Evolutionary conservation across 2,797 vertebrate species (phyloP), one percentile per base, ranked within the genome.

Genomic region (Antrozous pallidus): DNA sequence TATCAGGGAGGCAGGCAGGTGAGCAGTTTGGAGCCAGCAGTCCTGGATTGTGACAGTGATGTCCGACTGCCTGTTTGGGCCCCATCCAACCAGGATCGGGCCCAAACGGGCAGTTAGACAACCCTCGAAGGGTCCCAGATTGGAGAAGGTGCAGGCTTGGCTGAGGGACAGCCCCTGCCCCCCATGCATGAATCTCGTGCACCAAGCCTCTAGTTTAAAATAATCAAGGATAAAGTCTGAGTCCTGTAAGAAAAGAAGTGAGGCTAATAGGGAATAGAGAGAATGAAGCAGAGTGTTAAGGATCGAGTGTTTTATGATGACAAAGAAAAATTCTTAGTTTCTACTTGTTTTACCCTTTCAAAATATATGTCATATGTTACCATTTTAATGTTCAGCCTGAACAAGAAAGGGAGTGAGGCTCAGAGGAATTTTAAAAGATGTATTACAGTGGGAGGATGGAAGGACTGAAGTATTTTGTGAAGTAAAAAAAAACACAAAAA

Each of bases 281-380:
- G 45, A 93, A 95, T 65, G 69, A 36, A n/a, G 82, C 28, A 93
- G 90, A 90, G 36, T 93, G 78, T 89, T 85, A 90, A 85, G 77
- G 18, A 47, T 58, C 4, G 16, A 84, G 13, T 9, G 24, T 95
- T 97, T 90, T 90, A 71, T 17, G 58, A 90, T 33, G 79, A 96
- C 81, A 96, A 97, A 97, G 84, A 36, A 95, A 73, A 92, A 56
- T 94, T 96, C 92, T 79, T 45, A 88, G 65, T 13, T 88, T 92
- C 45, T 82, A 18, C 24, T 45, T 78, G n/a, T 47, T 78, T 31
- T 2, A 17, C 4, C 65, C 47, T 75, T 95, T 89, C 47, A 80
- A 81, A 88, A 85, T 58, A 38, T 26, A 70, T 28, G 33, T 31
- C 54, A 67, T 31, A 10, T 28, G 4, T 78, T 56, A 63, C 2